phyloP scores from a whole-genome alignment of 2,888 invertebrate genomes.

The Smittia sp. region DNA sequence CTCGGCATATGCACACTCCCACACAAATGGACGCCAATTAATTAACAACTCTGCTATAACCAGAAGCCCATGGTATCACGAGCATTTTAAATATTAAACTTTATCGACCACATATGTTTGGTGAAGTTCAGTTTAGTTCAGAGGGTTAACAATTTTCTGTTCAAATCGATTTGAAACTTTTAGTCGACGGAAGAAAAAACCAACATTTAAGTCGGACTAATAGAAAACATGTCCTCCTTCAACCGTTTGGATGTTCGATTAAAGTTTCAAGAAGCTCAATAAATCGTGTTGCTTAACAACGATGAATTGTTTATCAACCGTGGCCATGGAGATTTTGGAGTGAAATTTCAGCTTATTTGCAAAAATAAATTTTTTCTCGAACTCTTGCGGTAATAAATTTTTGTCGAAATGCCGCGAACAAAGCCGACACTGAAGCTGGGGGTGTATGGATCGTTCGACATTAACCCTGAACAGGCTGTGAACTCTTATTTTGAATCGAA shows the following conservation, averaged over 20 bases:
- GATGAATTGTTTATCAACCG: neutral
- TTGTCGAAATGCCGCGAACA: constrained; percentile 49
- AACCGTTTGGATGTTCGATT: no score
- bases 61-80: neutral
- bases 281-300: no score
- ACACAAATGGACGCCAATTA: neutral
- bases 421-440: constrained; percentile 51
- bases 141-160: no score
- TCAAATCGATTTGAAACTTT: no score
- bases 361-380: neutral
- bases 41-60: neutral
- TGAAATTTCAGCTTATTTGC: neutral
- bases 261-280: no score
- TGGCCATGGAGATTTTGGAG: constrained; percentile 18
- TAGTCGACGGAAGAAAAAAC: no score
- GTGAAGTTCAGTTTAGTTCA: neutral
- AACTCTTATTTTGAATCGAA: constrained; percentile 50
- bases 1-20: no score
- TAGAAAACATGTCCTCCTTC: no score
- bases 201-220: no score
- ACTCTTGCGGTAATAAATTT: neutral
- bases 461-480: constrained; percentile 49
- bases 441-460: constrained; percentile 50
- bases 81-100: neutral
- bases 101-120: neutral